Conservation (phyloP, 2,888 invertebrate species). For the Clunio marinus region DNA sequence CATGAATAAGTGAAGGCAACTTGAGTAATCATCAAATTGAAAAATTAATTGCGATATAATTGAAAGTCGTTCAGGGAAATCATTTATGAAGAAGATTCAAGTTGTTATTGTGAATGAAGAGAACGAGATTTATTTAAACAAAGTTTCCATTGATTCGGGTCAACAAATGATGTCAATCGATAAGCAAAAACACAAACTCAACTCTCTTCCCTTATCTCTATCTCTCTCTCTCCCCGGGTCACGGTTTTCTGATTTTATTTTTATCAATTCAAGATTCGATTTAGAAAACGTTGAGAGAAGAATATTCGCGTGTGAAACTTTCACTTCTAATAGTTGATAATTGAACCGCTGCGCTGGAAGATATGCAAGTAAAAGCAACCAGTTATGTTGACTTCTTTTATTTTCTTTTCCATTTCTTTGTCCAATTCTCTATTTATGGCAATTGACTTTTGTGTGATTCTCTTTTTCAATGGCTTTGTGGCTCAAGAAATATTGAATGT, state of each 20-base stretch:
- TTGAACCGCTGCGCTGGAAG: too few species aligned
- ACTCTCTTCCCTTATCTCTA: not conserved
- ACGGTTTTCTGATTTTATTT: not conserved
- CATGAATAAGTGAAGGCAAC: not conserved
- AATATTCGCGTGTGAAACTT: not conserved
- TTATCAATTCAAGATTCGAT: not conserved
- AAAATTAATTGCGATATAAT: not conserved
- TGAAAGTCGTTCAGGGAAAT: not conserved
- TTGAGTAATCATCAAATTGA: not conserved
- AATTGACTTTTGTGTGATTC: not conserved
- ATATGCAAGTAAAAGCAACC: not conserved
- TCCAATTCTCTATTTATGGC: not conserved
- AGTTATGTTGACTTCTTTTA: not conserved
- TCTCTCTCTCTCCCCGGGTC: not conserved
- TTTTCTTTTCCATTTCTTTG: too few species aligned
- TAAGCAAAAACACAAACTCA: not conserved
- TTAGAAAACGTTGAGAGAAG: not conserved
- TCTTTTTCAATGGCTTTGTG: not conserved
- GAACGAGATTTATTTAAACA: too few species aligned
- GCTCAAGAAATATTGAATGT: not conserved
- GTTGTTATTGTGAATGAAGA: too few species aligned
- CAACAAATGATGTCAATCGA: not conserved
- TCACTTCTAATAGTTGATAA: slow-evolving; percentile 10
- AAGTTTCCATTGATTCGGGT: too few species aligned
- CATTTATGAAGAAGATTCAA: too few species aligned